Percentiles rank a stretch among this genome's conserved stretches.
phyloP scores from a whole-genome alignment of 1,140 invertebrate genomes.

The Drosophila carrolli region DNA sequence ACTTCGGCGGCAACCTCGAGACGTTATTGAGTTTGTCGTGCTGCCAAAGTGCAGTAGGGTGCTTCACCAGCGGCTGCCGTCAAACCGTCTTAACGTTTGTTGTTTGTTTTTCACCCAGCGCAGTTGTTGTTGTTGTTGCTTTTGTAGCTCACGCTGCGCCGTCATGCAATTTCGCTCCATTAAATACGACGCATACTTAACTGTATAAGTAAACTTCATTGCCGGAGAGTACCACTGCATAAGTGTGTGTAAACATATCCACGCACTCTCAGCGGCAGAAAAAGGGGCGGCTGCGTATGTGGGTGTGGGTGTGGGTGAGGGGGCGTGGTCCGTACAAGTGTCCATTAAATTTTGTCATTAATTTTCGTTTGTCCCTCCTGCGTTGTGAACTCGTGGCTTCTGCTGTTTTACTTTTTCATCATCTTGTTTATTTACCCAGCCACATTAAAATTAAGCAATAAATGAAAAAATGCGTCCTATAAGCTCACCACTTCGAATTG shows the following conservation, averaged over 20 bases:
- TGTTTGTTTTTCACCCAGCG: constrained; percentile 45
- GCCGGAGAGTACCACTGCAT: constrained; percentile 51
- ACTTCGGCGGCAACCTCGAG: constrained; percentile 19
- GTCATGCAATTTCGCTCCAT: constrained; percentile 61
- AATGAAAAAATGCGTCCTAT: constrained; percentile 31
- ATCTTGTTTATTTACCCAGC: constrained; percentile 37
- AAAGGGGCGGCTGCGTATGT: not conserved
- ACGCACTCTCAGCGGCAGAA: constrained; percentile 19
- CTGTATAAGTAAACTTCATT: constrained; percentile 60
- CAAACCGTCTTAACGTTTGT: constrained; percentile 60
- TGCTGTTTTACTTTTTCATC: constrained; percentile 52
- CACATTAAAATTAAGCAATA: constrained; percentile 43
- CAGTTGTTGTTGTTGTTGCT: not conserved
- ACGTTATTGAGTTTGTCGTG: constrained; percentile 50
- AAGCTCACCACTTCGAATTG: not conserved
- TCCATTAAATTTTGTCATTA: constrained; percentile 77
- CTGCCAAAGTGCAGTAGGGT: constrained; percentile 45
- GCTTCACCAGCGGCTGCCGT: constrained; percentile 58
- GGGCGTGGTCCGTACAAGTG: constrained; percentile 59
- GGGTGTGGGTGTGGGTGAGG: not conserved
- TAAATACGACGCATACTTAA: constrained; percentile 64
- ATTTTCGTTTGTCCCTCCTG: constrained; percentile 66
- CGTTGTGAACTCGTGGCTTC: constrained; percentile 22
- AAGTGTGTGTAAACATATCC: constrained; percentile 67
- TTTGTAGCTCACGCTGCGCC: constrained; percentile 11